Percentiles rank a stretch among this genome's conserved stretches.
Conservation (phyloP, 2,888 invertebrate species). For the Chaetogeoica ovagalla region DNA sequence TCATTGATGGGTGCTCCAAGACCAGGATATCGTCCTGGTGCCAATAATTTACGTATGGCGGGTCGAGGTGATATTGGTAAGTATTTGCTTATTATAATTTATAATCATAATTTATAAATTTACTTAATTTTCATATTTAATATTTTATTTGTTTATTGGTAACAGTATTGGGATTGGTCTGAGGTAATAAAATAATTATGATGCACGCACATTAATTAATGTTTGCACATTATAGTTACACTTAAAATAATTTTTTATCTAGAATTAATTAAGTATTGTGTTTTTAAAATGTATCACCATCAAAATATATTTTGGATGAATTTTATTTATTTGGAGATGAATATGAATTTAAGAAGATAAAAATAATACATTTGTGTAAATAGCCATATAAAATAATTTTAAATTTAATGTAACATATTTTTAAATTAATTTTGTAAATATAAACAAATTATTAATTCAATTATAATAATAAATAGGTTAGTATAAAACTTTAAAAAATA, state of each 20-base stretch:
- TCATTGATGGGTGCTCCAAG: conserved; percentile 48
- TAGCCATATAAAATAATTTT: too few relatives aligned
- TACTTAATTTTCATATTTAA: conserved; percentile 34
- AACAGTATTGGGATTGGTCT: conserved; percentile 51
- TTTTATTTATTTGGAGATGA: neutral
- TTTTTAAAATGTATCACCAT: neutral
- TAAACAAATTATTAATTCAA: neutral
- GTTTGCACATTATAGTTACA: conserved; percentile 30
- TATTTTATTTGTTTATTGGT: conserved; percentile 52
- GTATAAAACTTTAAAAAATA: too few relatives aligned
- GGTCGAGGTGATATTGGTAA: conserved; percentile 45
- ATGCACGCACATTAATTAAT: conserved; percentile 37
- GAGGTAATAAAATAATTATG: conserved; percentile 49
- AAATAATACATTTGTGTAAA: neutral
- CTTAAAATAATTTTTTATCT: conserved; percentile 6
- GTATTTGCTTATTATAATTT: neutral
- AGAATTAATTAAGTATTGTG: neutral
- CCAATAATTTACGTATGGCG: conserved; percentile 46
- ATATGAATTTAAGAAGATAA: neutral
- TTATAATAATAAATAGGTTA: too few relatives aligned
- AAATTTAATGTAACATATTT: neutral
- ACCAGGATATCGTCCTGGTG: conserved; percentile 41
- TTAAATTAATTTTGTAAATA: neutral
- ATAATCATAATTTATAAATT: conserved; percentile 4
- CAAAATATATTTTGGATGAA: neutral